Evolutionary conservation across 2,113 vertebrate genomes (phyloP), one percentile per base, ranked within the genome.

Genomic region (Equus przewalskii): DNA sequence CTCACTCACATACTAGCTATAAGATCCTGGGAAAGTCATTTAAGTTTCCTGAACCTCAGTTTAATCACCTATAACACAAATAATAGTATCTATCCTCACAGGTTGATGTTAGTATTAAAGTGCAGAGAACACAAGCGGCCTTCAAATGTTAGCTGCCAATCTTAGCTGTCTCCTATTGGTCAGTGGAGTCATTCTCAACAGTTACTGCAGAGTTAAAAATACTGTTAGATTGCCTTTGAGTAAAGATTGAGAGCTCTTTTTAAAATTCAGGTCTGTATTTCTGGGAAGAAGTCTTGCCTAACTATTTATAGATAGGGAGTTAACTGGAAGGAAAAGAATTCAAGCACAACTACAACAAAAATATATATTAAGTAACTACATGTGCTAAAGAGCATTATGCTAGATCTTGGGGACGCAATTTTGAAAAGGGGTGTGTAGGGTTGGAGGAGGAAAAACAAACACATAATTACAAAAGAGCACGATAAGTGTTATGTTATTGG

Each of bases 21-120:
- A 83, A 44, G 24, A 85, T 85, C 26, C 46, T 93, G 24, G 67
- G 76, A 87, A 96, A 64, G 69, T 13, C 41, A 88, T 62, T 89
- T 67, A 81, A 94, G 13, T 26, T 96, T 95, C 79, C 44, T 51
- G 24, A 89, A 54, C 60, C 10, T 89, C 65, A 69, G 28, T 82
- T 91, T 94, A 95, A 89, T 93, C 65, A 93, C 24, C 30, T 89
- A 22, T 44, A 91, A 85, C n/a, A 89, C 89, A 91, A 93, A 85
- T 82, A 95, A 30, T 36, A 79, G 79, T 60, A 94, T 24, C 41
- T 56, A 93, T 44, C 16, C 49, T 93, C 41, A 87, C 5, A 94
- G 65, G 84, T 15, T 75, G 18, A 70, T n/a, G 33, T 56, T 41
- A 92, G 22, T 2, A 73, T 78, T 81, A 81, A 75, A 49, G 46